These are phyloP conservation scores for Acrocephalus arundinaceus DNA, from an alignment of 2,113 vertebrate genomes.

Conservation along the genomic window DNA sequence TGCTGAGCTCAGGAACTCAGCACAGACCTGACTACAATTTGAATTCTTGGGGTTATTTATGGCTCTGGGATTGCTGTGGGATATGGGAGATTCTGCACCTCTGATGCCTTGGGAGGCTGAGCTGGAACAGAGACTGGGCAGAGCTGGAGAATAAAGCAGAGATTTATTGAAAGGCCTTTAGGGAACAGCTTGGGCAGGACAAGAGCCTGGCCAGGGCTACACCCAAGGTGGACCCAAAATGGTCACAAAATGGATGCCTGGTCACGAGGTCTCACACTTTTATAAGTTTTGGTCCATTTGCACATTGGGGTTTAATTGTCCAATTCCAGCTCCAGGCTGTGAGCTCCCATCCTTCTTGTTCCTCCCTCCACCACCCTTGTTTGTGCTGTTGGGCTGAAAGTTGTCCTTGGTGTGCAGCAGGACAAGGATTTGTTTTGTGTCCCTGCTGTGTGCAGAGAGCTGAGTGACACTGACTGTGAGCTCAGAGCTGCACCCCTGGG, in stretches of 20 bases:
- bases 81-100: background rate
- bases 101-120: background rate
- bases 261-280: too few species aligned
- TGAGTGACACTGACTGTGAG: background rate
- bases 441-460: background rate
- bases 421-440: background rate
- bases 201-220: too few species aligned
- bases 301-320: background rate
- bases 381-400: background rate
- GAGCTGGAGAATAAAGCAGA: too few species aligned
- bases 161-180: too few species aligned
- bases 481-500: background rate
- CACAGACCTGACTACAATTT: background rate
- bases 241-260: too few species aligned
- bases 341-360: background rate
- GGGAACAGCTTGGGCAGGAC: too few species aligned
- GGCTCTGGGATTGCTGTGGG: background rate
- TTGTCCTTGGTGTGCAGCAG: background rate
- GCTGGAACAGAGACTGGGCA: background rate
- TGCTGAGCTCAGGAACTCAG: background rate
- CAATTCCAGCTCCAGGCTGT: background rate
- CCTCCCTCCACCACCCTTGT: background rate
- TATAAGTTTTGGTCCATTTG: background rate
- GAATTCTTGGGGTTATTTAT: conserved; percentile 32
- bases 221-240: too few species aligned